Conservation (phyloP, 2,888 invertebrate species). For the Chrysomela aeneicollis region DNA sequence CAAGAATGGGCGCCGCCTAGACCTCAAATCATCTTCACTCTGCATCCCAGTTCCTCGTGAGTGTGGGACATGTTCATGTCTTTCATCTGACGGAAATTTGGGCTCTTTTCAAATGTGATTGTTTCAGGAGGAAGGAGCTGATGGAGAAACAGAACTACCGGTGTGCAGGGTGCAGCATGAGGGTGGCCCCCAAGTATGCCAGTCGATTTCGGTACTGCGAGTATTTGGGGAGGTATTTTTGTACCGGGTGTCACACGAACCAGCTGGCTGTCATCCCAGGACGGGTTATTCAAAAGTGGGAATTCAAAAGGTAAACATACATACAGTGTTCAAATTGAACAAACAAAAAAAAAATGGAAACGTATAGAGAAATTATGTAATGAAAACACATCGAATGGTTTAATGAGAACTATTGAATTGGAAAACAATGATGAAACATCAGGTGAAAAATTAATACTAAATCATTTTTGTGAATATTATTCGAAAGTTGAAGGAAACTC, state of each 20-base stretch:
- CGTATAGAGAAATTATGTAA: no score
- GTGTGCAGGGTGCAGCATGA: conserved; percentile 87
- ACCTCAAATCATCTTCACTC: conserved; percentile 82
- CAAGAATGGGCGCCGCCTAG: conserved; percentile 86
- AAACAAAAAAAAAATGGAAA: no score
- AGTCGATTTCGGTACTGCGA: conserved; percentile 82
- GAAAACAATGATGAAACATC: no score
- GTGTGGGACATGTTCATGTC: conserved; percentile 44
- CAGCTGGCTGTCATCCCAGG: conserved; percentile 77
- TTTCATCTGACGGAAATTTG: neutral
- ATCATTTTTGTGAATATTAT: no score
- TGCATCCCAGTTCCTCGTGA: conserved; percentile 75
- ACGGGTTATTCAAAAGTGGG: conserved; percentile 71
- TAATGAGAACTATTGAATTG: no score
- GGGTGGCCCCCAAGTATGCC: conserved; percentile 75
- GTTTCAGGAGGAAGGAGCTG: conserved; percentile 67
- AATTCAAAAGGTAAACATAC: conserved; percentile 66
- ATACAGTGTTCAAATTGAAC: no score
- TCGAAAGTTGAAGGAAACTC: no score
- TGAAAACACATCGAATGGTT: no score
- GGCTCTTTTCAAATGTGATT: conserved; percentile 1
- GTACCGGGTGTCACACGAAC: conserved; percentile 85
- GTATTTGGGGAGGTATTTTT: conserved; percentile 85
- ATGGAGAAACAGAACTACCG: conserved; percentile 78
- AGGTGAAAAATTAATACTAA: neutral